Percentiles rank a stretch among this genome's conserved stretches.
Evolutionary conservation across 2,888 invertebrate species (phyloP).

Genomic region (Crematogaster levior): DNA sequence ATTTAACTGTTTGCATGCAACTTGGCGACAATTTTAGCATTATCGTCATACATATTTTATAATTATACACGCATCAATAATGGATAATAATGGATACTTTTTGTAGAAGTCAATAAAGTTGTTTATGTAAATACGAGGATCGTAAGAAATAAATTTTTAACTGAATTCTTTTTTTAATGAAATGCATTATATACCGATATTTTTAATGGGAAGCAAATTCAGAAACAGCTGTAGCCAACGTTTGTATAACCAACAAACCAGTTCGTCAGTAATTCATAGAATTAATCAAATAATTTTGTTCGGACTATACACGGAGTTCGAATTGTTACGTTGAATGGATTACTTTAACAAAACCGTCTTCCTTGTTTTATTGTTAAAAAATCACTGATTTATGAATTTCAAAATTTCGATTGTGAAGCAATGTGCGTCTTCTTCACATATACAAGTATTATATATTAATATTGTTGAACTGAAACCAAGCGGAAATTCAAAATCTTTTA

Average conservation of each 20-base stretch:
- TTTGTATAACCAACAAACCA: background rate
- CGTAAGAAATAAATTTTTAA: background rate
- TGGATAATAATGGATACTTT: background rate
- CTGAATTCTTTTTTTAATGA: background rate
- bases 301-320: slow-evolving; percentile 53
- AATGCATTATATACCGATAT: background rate
- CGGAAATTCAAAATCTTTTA: background rate
- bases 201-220: background rate
- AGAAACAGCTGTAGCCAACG: slow-evolving; percentile 1
- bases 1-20: background rate
- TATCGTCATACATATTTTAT: background rate
- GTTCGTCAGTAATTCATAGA: slow-evolving; percentile 46
- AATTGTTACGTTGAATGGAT: slow-evolving; percentile 19
- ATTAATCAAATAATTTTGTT: slow-evolving; percentile 77
- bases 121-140: background rate
- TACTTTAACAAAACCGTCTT: slow-evolving; percentile 63
- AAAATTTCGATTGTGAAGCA: background rate
- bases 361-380: slow-evolving; percentile 54
- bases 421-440: background rate
- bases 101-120: background rate
- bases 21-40: background rate
- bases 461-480: background rate
- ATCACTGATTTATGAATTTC: slow-evolving; percentile 34
- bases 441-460: background rate
- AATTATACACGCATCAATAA: background rate